These are phyloP conservation scores for Ophioderma brevispina DNA, from an alignment of 35 echinoderm and acorn worm species.

Conservation along the genomic window DNA sequence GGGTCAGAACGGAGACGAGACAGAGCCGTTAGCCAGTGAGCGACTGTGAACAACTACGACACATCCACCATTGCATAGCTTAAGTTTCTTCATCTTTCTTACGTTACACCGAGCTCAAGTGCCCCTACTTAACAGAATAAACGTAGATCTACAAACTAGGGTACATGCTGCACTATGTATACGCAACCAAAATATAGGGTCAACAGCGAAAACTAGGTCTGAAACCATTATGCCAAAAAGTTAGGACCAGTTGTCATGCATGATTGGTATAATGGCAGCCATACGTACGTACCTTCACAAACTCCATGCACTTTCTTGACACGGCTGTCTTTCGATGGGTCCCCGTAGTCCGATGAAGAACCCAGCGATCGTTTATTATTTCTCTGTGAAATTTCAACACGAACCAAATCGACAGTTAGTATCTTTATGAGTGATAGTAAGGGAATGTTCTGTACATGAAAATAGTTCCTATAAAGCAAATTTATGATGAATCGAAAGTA, in stretches of 20 bases:
- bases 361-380: slow-evolving; percentile 56
- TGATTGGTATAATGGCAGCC: slow-evolving; percentile 6
- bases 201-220: not conserved
- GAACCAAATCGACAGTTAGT: slow-evolving; percentile 18
- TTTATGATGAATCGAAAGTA: not conserved
- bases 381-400: slow-evolving; percentile 42
- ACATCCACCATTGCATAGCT: not conserved
- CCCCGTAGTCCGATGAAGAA: slow-evolving; percentile 33
- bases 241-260: not conserved
- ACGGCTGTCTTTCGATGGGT: slow-evolving; percentile 56
- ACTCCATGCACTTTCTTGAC: slow-evolving; percentile 61
- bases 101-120: not conserved
- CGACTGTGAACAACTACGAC: slow-evolving; percentile 8
- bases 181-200: not conserved
- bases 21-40: not conserved
- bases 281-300: slow-evolving; percentile 63
- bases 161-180: not conserved
- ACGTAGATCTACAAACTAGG: not conserved
- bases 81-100: not conserved
- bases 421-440: slow-evolving; percentile 4
- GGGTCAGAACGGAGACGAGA: slow-evolving; percentile 1
- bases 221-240: not conserved
- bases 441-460: not conserved
- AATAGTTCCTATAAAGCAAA: not conserved
- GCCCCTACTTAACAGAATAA: not conserved